Evolutionary conservation across 2,888 invertebrate genomes (phyloP).

Genomic region (Plagiodera versicolora): DNA sequence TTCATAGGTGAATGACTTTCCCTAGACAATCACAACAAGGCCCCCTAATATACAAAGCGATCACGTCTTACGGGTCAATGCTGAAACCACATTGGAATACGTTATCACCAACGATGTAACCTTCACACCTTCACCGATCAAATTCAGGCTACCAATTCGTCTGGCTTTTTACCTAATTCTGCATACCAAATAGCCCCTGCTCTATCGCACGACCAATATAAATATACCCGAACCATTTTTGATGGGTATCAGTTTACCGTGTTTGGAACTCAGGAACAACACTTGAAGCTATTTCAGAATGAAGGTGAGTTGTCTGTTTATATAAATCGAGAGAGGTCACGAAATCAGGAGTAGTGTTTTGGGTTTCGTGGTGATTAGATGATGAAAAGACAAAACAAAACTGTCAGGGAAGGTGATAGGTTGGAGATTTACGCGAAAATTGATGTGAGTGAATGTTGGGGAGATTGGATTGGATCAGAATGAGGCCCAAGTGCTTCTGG

Average conservation of each 20-base stretch:
- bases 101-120: slow-evolving; percentile 8
- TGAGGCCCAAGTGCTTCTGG: too few relatives aligned
- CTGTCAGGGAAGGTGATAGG: slow-evolving; percentile 32
- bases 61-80: slow-evolving; percentile 28
- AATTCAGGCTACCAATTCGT: slow-evolving; percentile 9
- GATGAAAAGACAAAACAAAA: slow-evolving; percentile 3
- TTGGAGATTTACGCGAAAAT: slow-evolving; percentile 41
- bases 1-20: slow-evolving; percentile 12
- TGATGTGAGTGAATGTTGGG: slow-evolving; percentile 43
- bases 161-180: background rate
- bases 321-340: slow-evolving; percentile 30
- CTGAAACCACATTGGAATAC: slow-evolving; percentile 10
- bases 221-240: slow-evolving; percentile 18
- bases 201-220: slow-evolving; percentile 11
- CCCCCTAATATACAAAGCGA: background rate
- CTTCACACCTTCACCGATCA: slow-evolving; percentile 14
- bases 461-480: too few relatives aligned
- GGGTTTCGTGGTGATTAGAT: slow-evolving; percentile 28
- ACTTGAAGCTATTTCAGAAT: slow-evolving; percentile 8
- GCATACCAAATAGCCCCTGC: background rate
- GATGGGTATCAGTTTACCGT: slow-evolving; percentile 25
- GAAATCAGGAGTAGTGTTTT: slow-evolving; percentile 28
- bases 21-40: slow-evolving; percentile 11
- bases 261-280: slow-evolving; percentile 13
- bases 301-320: slow-evolving; percentile 23